Conservation (phyloP, 1,140 invertebrate genomes). For the Cotesia glomerata region DNA sequence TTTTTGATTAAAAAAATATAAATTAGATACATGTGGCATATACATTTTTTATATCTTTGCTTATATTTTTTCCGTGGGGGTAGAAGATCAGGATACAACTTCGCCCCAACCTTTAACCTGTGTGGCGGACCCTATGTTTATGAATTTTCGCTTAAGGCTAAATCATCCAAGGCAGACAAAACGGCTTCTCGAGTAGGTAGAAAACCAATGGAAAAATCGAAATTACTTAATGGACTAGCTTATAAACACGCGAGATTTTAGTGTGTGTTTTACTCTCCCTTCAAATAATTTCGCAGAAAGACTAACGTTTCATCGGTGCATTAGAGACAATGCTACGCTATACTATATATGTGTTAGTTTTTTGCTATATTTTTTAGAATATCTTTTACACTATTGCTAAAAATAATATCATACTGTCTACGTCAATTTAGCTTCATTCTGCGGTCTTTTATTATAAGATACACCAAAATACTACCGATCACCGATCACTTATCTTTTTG, state of each 20-base stretch:
- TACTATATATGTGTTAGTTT: background rate
- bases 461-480: conserved; percentile 55
- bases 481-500: conserved; percentile 33
- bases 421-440: background rate
- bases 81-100: background rate
- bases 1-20: conserved; percentile 13
- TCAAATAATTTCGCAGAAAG: conserved; percentile 34
- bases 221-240: conserved; percentile 29
- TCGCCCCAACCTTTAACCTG: conserved; percentile 19
- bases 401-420: background rate
- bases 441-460: conserved; percentile 59
- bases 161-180: conserved; percentile 12
- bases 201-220: conserved; percentile 20
- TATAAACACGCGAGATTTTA: conserved; percentile 4
- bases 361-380: background rate
- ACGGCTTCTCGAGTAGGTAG: conserved; percentile 3
- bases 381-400: background rate
- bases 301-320: background rate
- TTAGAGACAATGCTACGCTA: background rate
- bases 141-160: conserved; percentile 2
- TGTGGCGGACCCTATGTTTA: conserved; percentile 19
- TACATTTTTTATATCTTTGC: background rate
- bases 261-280: conserved; percentile 32
- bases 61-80: conserved; percentile 10
- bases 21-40: background rate